Conservation (phyloP, 2,888 invertebrate species). For the Andrena bucephala region DNA sequence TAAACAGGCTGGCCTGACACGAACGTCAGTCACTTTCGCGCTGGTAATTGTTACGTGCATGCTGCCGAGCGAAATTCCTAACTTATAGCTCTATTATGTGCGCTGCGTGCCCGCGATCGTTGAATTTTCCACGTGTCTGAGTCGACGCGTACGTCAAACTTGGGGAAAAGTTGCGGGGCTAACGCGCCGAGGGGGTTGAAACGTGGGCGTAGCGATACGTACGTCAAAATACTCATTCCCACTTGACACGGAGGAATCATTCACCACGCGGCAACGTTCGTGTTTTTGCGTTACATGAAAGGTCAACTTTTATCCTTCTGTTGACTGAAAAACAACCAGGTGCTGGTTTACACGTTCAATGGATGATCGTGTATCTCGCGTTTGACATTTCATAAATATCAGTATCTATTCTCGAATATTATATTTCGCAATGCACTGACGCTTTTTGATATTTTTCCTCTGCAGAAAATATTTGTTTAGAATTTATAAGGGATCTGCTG, state of each 20-base stretch:
- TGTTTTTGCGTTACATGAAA: too few species aligned
- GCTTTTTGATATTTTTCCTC: too few species aligned
- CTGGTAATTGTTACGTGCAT: constrained; percentile 75
- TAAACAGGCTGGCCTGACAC: constrained; percentile 57
- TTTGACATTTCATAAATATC: too few species aligned
- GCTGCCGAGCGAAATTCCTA: constrained; percentile 41
- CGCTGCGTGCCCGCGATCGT: constrained; percentile 68
- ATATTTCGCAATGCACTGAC: too few species aligned
- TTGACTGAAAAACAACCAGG: too few species aligned
- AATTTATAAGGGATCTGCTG: too few species aligned
- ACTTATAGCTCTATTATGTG: constrained; percentile 48
- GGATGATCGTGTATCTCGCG: too few species aligned
- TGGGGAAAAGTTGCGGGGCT: not conserved
- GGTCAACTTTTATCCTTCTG: too few species aligned
- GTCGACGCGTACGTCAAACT: constrained; percentile 14
- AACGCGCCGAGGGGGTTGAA: constrained; percentile 9
- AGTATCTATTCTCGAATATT: too few species aligned
- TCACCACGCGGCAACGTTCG: not conserved
- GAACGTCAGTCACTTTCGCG: constrained; percentile 75
- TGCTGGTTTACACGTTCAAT: too few species aligned
- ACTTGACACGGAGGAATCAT: not conserved
- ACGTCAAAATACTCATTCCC: constrained; percentile 3
- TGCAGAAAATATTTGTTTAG: too few species aligned
- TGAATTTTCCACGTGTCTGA: constrained; percentile 77
- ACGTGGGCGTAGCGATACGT: not conserved